Evolutionary conservation across 2,113 vertebrate genomes (phyloP).

Genomic region (Sciurus niger): DNA sequence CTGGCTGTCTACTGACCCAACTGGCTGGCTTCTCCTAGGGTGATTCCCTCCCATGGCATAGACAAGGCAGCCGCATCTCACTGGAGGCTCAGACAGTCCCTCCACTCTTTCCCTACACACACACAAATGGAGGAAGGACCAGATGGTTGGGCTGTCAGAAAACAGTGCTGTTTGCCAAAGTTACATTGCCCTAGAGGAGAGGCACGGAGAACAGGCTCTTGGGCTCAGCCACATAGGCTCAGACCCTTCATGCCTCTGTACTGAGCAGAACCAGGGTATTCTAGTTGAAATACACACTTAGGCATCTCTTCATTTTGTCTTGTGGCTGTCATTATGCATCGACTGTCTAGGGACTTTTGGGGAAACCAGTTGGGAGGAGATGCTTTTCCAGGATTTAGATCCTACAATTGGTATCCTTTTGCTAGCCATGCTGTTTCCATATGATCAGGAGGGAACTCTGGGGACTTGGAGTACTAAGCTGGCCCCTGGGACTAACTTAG

Average conservation of each 20-base stretch:
- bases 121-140: neutral
- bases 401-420: neutral
- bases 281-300: neutral
- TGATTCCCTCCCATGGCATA: neutral
- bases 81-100: neutral
- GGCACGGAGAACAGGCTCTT: neutral
- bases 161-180: neutral
- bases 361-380: neutral
- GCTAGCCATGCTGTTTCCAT: neutral
- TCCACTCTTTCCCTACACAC: neutral
- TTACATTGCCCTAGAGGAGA: neutral
- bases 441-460: neutral
- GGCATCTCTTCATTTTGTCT: neutral
- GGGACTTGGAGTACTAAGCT: neutral
- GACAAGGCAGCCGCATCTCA: neutral
- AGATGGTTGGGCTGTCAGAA: constrained; percentile 54
- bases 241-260: neutral
- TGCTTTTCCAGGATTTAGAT: neutral
- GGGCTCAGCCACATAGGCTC: neutral
- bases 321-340: rapidly evolving
- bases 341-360: neutral
- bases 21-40: neutral
- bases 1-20: neutral
- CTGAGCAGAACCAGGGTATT: neutral
- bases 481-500: constrained; percentile 44